phyloP scores from a whole-genome alignment of 2,888 invertebrate genomes.

The Eulithis testata region DNA sequence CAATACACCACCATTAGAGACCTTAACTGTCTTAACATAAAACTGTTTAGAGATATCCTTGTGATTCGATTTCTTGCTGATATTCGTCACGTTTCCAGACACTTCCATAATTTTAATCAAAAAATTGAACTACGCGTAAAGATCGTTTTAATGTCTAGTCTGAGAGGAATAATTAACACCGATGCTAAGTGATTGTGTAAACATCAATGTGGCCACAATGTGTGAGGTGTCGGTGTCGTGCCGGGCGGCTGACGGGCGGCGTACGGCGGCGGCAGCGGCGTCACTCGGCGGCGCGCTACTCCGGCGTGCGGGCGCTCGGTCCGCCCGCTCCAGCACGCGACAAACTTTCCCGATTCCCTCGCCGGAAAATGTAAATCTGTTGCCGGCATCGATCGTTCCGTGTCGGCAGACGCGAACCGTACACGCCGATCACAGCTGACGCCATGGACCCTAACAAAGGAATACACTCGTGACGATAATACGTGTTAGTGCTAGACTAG shows the following conservation, averaged over 20 bases:
- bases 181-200: slow-evolving; percentile 63
- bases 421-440: slow-evolving; percentile 79
- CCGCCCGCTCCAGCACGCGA: slow-evolving; percentile 75
- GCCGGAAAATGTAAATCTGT: slow-evolving; percentile 83
- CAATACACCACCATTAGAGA: slow-evolving; percentile 73
- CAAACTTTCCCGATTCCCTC: slow-evolving; percentile 83
- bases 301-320: slow-evolving; percentile 82
- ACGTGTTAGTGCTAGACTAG: slow-evolving; percentile 74
- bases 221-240: slow-evolving; percentile 42
- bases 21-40: slow-evolving; percentile 73
- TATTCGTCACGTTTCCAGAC: slow-evolving; percentile 54
- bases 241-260: slow-evolving; percentile 48
- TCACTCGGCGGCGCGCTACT: slow-evolving; percentile 81
- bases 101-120: slow-evolving; percentile 43
- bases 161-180: slow-evolving; percentile 43
- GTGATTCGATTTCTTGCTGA: slow-evolving; percentile 43
- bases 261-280: slow-evolving; percentile 66
- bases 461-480: slow-evolving; percentile 39
- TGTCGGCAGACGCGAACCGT: slow-evolving; percentile 68
- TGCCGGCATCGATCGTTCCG: slow-evolving; percentile 80
- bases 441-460: slow-evolving; percentile 77
- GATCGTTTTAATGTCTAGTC: slow-evolving; percentile 4
- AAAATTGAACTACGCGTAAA: neutral
- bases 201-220: slow-evolving; percentile 53
- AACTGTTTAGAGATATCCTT: slow-evolving; percentile 49